Percentiles rank a stretch among this genome's conserved stretches.
phyloP scores from a whole-genome alignment of 2,797 vertebrate genomes.

The Labeo calbasu region DNA sequence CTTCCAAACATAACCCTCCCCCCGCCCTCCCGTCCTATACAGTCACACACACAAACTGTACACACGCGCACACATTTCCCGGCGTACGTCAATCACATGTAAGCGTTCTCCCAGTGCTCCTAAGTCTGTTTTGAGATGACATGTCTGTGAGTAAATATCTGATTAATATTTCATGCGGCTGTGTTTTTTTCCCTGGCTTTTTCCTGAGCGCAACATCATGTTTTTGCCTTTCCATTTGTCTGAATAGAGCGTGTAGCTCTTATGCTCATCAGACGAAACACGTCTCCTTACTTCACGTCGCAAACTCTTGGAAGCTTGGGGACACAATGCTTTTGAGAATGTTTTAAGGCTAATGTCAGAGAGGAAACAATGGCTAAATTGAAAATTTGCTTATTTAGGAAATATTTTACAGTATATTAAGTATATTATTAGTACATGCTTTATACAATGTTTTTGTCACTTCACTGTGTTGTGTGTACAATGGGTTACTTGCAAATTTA shows the following conservation, averaged over 20 bases:
- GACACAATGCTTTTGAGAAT: constrained; percentile 76
- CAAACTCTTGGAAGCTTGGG: constrained; percentile 74
- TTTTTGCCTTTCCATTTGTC: constrained; percentile 72
- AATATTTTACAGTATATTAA: not conserved
- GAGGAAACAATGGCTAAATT: constrained; percentile 57
- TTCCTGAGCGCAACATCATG: constrained; percentile 69
- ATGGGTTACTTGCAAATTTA: too few species aligned
- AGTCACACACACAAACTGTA: constrained; percentile 17
- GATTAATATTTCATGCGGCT: constrained; percentile 81
- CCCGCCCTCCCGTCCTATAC: not conserved
- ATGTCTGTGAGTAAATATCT: constrained; percentile 75
- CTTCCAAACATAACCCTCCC: not conserved
- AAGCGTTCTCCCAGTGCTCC: constrained; percentile 54
- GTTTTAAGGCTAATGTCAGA: constrained; percentile 48
- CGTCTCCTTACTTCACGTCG: constrained; percentile 62
- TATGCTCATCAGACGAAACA: constrained; percentile 77
- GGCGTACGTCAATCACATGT: constrained; percentile 67
- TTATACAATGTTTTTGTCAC: not conserved
- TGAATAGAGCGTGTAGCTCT: constrained; percentile 75
- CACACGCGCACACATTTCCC: not conserved
- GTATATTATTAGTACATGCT: not conserved
- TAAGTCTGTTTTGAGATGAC: constrained; percentile 48
- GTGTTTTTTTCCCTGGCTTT: constrained; percentile 63
- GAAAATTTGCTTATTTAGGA: not conserved
- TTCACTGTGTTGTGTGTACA: not conserved